Percentiles rank a stretch among this genome's conserved stretches.
Evolutionary conservation across 1,140 invertebrate genomes (phyloP).

Genomic region (Sitobion miscanthi): DNA sequence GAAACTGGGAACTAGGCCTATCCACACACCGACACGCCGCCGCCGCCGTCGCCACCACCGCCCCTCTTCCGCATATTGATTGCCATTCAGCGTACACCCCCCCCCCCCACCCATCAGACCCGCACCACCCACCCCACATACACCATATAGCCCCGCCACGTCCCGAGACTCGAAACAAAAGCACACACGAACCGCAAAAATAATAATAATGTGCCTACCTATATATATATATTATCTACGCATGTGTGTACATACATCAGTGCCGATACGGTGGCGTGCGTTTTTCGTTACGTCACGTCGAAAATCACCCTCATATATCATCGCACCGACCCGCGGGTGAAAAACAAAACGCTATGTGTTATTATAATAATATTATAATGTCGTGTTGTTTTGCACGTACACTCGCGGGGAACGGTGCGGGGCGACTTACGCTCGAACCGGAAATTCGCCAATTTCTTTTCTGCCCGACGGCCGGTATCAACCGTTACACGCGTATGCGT

Average conservation of each 20-base stretch:
- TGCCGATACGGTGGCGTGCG: background rate
- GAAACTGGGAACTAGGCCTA: constrained; percentile 46
- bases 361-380: background rate
- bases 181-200: constrained; percentile 26
- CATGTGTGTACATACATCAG: background rate
- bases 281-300: background rate
- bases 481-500: too few species aligned
- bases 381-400: background rate
- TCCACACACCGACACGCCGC: background rate
- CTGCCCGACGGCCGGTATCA: too few species aligned
- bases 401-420: background rate
- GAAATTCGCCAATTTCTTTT: background rate
- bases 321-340: too few species aligned
- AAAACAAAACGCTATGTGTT: background rate
- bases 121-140: background rate
- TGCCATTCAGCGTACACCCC: background rate
- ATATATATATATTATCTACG: background rate
- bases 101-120: accelerated
- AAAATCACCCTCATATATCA: background rate
- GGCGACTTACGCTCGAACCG: background rate
- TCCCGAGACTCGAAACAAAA: constrained; percentile 46
- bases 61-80: constrained; percentile 44
- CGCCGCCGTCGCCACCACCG: background rate
- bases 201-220: constrained; percentile 17
- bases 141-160: background rate